Evolutionary conservation across 2,113 vertebrate genomes (phyloP).

Genomic region (Anser brachyrhynchus): DNA sequence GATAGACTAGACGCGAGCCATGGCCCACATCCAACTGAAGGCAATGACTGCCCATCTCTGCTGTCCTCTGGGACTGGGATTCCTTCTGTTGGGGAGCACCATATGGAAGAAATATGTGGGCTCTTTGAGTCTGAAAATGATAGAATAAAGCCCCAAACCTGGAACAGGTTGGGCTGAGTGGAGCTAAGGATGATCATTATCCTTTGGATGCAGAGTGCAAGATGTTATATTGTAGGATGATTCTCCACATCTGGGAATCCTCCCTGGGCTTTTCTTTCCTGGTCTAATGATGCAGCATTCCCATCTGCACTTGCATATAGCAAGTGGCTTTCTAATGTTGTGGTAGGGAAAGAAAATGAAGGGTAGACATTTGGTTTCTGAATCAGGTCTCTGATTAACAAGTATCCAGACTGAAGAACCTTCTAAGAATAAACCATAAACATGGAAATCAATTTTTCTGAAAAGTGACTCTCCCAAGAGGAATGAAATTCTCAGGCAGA

Average conservation of each 20-base stretch:
- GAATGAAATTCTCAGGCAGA: not conserved
- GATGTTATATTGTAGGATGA: not conserved
- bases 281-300: not conserved
- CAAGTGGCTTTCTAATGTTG: not conserved
- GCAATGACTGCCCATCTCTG: not conserved
- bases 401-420: not conserved
- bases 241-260: not conserved
- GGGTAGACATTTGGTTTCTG: not conserved
- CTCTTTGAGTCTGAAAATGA: not conserved
- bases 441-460: not conserved
- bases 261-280: not conserved
- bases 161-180: not conserved
- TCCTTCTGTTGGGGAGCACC: not conserved
- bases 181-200: not conserved
- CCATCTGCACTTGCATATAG: fast-evolving
- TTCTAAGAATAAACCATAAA: not conserved
- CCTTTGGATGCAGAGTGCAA: not conserved
- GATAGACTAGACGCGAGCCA: not conserved
- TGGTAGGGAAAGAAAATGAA: not conserved
- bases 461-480: not conserved
- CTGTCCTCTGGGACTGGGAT: not conserved
- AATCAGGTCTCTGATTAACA: not conserved
- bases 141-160: not conserved
- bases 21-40: not conserved
- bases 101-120: not conserved